Evolutionary conservation across 2,113 vertebrate genomes (phyloP).

Genomic region (Ardeotis arabs): DNA sequence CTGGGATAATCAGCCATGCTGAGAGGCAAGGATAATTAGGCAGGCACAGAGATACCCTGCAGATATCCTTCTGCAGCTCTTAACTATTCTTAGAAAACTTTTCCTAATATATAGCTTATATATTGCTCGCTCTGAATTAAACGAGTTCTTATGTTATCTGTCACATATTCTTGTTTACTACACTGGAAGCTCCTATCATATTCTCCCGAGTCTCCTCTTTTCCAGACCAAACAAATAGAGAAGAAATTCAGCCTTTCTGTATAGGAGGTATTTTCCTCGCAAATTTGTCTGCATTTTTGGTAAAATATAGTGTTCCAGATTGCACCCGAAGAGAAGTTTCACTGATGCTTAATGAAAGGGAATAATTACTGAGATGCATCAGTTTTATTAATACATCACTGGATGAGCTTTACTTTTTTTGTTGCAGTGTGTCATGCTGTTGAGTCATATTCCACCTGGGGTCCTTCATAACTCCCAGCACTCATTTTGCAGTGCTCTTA

Average conservation of each 20-base stretch:
- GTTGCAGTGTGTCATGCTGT: background rate
- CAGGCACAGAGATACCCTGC: constrained; percentile 27
- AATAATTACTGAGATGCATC: background rate
- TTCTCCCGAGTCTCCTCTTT: background rate
- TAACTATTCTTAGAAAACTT: constrained; percentile 15
- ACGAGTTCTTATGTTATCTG: background rate
- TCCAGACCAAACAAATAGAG: background rate
- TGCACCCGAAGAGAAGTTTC: background rate
- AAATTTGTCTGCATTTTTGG: background rate
- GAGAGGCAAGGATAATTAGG: constrained; percentile 27
- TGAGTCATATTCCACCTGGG: constrained; percentile 35
- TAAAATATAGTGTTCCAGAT: background rate
- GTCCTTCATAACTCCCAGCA: background rate
- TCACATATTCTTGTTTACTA: background rate
- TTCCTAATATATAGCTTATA: background rate
- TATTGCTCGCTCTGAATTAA: background rate
- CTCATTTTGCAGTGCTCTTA: background rate
- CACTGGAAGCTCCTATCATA: background rate
- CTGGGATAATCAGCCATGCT: background rate
- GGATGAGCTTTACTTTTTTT: background rate
- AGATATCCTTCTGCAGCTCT: constrained; percentile 40
- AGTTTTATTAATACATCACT: background rate
- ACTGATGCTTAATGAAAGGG: background rate
- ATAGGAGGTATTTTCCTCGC: background rate
- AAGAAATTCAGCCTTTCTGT: background rate